Evolutionary conservation across 2,113 vertebrate genomes (phyloP), one percentile per base, ranked within the genome.

Genomic region (Ameiurus melas): DNA sequence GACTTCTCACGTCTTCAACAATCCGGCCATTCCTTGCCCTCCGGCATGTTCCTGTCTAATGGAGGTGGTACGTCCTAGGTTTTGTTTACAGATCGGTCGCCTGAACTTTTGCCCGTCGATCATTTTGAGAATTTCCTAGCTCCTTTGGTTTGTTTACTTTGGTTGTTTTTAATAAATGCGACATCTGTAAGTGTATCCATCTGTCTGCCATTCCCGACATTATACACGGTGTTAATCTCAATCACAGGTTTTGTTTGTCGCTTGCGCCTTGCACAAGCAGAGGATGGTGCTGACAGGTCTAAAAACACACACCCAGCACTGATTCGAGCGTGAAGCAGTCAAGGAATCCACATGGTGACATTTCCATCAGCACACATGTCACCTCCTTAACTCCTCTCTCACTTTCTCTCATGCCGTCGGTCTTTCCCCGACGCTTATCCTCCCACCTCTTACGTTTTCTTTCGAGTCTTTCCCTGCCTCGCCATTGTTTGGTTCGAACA

Each of bases 291-390:
- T 88, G 87, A 77, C 87, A 64, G 20, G 30, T n/a, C 43, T 43
- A 55, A 66, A 85, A 66, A 85, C 87, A 79, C 88, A 64, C 39
- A 84, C 57, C 71, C 87, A 66, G 53, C 47, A 82, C 84, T 86
- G 89, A 91, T 91, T 85, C 81, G 68, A 77, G 66, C 87, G 66
- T 82, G 79, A 71, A 81, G 85, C 71, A 58, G 68, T 86, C 64
- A 88, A 88, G 90, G 87, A 66, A 87, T 55, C 79, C 51, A 73
- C 51, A 77, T 30, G 36, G 55, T 88, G 89, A 90, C 84, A 88
- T 89, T 90, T 86, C 82, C 30, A 84, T 84, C 71, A 71, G 77
- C 30, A 60, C 57, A 60, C 36, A 75, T 68, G 39, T 84, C 82
- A 68, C 43, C 36, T 84, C 25, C 81, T 83, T 62, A 85, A 30